phyloP scores from a whole-genome alignment of 2,113 vertebrate genomes.

The Vulpes lagopus region DNA sequence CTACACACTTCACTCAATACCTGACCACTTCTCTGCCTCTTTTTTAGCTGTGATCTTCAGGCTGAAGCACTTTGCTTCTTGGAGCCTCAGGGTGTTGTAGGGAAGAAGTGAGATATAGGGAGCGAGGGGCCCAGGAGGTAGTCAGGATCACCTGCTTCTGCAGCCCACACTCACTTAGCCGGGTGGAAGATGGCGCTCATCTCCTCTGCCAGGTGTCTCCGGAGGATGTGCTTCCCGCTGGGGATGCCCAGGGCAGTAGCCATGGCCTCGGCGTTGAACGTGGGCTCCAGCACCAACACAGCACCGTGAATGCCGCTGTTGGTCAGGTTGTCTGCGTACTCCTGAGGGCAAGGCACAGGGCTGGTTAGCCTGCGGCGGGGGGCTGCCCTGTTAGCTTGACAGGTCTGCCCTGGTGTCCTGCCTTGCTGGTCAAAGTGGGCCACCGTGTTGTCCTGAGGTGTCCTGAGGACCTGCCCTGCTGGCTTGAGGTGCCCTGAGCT shows the following conservation, averaged over 20 bases:
- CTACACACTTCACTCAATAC: no score
- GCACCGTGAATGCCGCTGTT: constrained; percentile 93
- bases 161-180: constrained; percentile 84
- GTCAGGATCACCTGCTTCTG: background rate
- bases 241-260: constrained; percentile 89
- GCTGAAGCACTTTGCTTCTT: background rate
- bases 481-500: background rate
- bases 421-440: background rate
- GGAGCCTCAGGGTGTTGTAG: background rate
- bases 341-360: constrained; percentile 81
- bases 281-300: constrained; percentile 92
- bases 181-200: constrained; percentile 88
- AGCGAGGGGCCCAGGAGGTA: rapidly evolving
- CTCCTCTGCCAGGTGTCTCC: constrained; percentile 92
- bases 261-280: constrained; percentile 89
- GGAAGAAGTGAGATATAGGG: rapidly evolving
- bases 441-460: background rate
- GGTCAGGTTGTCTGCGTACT: constrained; percentile 91
- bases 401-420: background rate
- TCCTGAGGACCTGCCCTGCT: background rate
- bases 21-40: no score
- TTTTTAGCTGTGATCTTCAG: background rate
- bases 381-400: background rate
- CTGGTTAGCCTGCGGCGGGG: background rate
- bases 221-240: constrained; percentile 91